phyloP scores from a whole-genome alignment of 1,140 invertebrate species.

The Cydia pomonella region DNA sequence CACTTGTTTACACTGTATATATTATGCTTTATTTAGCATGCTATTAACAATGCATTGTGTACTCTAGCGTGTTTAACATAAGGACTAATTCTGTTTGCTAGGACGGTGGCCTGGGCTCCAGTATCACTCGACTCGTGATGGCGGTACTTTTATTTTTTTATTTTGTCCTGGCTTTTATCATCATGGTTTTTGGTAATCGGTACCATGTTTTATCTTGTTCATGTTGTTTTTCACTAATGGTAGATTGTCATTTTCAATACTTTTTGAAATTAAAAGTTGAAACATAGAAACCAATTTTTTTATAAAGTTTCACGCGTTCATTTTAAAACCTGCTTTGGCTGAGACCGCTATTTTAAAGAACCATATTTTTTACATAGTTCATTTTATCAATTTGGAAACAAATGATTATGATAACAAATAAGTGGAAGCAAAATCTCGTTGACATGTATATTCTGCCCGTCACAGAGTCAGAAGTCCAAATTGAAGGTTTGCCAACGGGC shows the following conservation, averaged over 20 bases:
- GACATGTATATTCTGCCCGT: too few species aligned
- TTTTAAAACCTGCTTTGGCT: not conserved
- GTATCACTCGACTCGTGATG: conserved; percentile 59
- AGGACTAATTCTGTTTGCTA: conserved; percentile 66
- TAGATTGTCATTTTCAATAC: too few species aligned
- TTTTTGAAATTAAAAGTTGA: too few species aligned
- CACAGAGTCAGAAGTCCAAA: too few species aligned
- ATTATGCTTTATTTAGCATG: conserved; percentile 37
- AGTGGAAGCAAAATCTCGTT: too few species aligned
- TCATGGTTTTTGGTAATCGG: not conserved
- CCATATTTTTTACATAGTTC: too few species aligned
- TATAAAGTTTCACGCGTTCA: too few species aligned
- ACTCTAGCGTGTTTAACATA: conserved; percentile 42
- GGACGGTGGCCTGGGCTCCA: conserved; percentile 68
- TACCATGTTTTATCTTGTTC: conserved; percentile 1
- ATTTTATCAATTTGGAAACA: too few species aligned
- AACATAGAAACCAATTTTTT: too few species aligned
- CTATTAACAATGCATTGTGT: conserved; percentile 43
- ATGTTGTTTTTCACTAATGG: not conserved
- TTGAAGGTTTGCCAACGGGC: too few species aligned
- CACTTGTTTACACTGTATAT: conserved; percentile 23
- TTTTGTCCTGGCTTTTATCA: conserved; percentile 34
- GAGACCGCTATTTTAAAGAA: not conserved
- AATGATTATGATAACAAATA: too few species aligned
- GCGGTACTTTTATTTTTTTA: conserved; percentile 63